A percentile compares a stretch with the other conserved stretches of the same genome.
These are phyloP conservation scores for Anastrepha ludens DNA, from an alignment of 1,140 invertebrate species.

Conservation along the genomic window DNA sequence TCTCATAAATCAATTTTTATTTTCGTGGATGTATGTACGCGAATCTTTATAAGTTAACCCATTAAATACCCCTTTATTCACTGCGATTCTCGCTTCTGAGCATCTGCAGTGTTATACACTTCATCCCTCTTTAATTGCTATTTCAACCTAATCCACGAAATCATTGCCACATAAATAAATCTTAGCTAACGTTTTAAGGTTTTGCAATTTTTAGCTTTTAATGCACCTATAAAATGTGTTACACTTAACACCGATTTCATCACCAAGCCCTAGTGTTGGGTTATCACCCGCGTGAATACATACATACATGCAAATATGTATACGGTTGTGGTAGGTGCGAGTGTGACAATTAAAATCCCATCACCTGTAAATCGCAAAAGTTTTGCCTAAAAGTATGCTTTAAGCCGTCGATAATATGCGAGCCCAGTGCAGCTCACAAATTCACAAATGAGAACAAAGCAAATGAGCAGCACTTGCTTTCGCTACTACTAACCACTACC, in stretches of 20 bases:
- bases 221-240: conserved; percentile 16
- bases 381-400: conserved; percentile 19
- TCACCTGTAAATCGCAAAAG: conserved; percentile 34
- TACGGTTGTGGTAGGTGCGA: no score
- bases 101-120: no score
- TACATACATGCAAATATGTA: no score
- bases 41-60: no score
- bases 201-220: background rate
- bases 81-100: no score
- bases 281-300: no score
- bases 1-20: no score
- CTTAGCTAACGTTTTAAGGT: background rate
- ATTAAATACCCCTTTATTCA: no score
- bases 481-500: background rate
- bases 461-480: background rate
- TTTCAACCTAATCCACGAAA: background rate
- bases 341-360: conserved; percentile 23
- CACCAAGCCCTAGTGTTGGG: no score
- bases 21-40: no score
- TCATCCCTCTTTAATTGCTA: background rate
- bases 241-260: conserved; percentile 3
- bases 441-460: background rate
- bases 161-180: background rate
- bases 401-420: background rate
- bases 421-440: background rate